Conservation (phyloP, 2,888 invertebrate species). For the Caenorhabditis uteleia region DNA sequence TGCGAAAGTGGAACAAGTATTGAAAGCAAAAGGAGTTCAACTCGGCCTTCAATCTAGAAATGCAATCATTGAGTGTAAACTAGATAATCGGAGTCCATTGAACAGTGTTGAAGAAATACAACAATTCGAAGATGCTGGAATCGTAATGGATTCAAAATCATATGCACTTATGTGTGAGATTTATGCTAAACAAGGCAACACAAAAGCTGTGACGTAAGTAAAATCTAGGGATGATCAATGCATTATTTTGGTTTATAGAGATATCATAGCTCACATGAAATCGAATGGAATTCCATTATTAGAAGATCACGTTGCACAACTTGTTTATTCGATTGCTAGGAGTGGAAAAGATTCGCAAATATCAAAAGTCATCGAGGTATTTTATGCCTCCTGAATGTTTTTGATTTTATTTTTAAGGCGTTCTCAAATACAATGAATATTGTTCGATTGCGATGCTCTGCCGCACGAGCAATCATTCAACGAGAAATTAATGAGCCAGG, state of each 20-base stretch:
- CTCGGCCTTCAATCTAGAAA: constrained; percentile 21
- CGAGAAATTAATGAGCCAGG: constrained; percentile 19
- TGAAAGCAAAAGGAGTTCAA: constrained; percentile 14
- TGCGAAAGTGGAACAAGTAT: constrained; percentile 17
- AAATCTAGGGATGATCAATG: not conserved
- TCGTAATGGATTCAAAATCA: constrained; percentile 20
- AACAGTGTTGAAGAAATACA: constrained; percentile 30
- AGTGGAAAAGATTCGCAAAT: constrained; percentile 25
- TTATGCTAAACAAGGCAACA: constrained; percentile 34
- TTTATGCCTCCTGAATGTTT: not conserved
- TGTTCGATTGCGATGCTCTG: constrained; percentile 33
- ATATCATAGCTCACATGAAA: constrained; percentile 38
- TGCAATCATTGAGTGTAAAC: constrained; percentile 27
- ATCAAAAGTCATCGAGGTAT: constrained; percentile 23
- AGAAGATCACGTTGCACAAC: constrained; percentile 35
- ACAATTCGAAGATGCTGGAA: constrained; percentile 24
- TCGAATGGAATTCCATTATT: constrained; percentile 13
- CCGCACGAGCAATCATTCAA: constrained; percentile 30
- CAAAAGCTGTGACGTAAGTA: constrained; percentile 32
- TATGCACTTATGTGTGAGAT: constrained; percentile 31
- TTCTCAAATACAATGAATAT: constrained; percentile 34
- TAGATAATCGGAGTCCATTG: constrained; percentile 23
- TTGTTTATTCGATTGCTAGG: constrained; percentile 33
- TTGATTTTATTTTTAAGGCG: constrained; percentile 6
- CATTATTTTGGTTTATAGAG: constrained; percentile 6